Percentiles rank a stretch among this genome's conserved stretches.
Conservation (phyloP, 2,113 vertebrate genomes). For the Poicephalus gulielmi region DNA sequence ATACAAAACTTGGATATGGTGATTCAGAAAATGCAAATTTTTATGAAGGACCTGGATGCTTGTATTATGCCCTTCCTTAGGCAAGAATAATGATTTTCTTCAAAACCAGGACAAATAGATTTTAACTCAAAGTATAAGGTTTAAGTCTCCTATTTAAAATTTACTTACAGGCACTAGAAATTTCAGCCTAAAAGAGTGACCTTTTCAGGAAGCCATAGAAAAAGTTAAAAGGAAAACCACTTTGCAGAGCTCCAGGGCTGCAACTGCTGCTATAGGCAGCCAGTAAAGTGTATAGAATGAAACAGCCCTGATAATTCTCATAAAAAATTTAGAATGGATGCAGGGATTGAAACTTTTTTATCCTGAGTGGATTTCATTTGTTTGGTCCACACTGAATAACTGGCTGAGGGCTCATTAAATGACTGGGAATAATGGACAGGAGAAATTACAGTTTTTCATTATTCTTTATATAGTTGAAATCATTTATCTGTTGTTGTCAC, state of each 20-base stretch:
- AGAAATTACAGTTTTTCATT: background rate
- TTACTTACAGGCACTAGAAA: background rate
- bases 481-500: background rate
- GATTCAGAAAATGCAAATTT: background rate
- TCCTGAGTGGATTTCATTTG: background rate
- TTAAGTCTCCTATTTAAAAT: background rate
- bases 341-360: slow-evolving; percentile 1
- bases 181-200: background rate
- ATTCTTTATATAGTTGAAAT: background rate
- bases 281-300: background rate
- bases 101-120: background rate
- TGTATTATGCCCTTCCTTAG: background rate
- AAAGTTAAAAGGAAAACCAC: slow-evolving; percentile 12
- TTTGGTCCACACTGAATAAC: background rate
- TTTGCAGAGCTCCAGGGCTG: background rate
- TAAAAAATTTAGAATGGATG: background rate
- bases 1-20: background rate
- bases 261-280: background rate
- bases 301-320: background rate
- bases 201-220: background rate
- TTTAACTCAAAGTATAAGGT: background rate
- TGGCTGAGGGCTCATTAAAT: background rate
- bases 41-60: background rate
- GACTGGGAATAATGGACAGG: background rate
- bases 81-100: background rate